A percentile compares a stretch with the other conserved stretches of the same genome.
These are phyloP conservation scores for Columba guinea DNA, from an alignment of 2,797 vertebrate species.

Conservation along the genomic window DNA sequence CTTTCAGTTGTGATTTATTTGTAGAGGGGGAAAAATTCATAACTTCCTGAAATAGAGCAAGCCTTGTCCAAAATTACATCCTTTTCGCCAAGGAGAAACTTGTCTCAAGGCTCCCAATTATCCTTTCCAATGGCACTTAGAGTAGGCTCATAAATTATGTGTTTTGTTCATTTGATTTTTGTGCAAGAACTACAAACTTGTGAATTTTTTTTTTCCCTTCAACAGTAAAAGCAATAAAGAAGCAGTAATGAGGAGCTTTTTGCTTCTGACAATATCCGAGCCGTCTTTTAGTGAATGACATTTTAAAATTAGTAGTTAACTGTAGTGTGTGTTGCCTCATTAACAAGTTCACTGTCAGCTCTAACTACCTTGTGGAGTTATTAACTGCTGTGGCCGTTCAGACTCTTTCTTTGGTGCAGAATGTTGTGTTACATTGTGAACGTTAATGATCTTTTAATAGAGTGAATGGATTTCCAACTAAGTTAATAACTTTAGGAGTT, in stretches of 20 bases:
- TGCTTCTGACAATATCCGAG: constrained; percentile 4
- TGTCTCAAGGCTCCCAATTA: constrained; percentile 29
- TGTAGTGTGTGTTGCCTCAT: constrained; percentile 45
- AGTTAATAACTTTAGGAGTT: neutral
- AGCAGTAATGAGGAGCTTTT: constrained; percentile 40
- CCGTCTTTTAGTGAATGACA: constrained; percentile 52
- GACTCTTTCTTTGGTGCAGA: neutral
- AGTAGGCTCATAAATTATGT: neutral
- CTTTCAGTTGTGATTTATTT: neutral
- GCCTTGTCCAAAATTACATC: neutral
- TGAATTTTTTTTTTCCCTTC: neutral
- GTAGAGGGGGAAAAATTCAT: neutral
- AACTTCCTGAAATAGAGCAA: neutral
- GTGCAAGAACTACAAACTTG: neutral
- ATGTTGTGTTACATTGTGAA: constrained; percentile 28
- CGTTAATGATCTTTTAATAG: constrained; percentile 49
- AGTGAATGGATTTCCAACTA: neutral
- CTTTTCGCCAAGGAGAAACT: neutral
- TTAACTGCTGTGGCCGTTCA: constrained; percentile 1
- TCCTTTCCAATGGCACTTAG: neutral
- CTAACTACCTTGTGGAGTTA: constrained; percentile 44
- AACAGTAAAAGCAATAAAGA: constrained; percentile 29
- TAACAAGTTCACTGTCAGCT: constrained; percentile 70
- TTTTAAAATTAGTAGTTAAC: constrained; percentile 59
- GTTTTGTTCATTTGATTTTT: constrained; percentile 24